Conservation (phyloP, 2,888 invertebrate genomes). For the Cantharis rufa region DNA sequence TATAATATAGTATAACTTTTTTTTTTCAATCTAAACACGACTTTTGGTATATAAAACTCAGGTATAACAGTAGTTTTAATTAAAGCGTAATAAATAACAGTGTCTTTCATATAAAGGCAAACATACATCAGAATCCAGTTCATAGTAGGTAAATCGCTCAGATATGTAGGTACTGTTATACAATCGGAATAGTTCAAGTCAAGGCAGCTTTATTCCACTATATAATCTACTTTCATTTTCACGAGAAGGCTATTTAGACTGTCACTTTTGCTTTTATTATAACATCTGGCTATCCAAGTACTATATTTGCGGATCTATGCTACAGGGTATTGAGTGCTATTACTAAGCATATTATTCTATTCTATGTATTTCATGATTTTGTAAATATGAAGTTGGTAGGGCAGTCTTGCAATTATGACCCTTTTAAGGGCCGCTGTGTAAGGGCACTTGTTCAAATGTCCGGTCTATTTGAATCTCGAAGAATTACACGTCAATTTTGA, state of each 20-base stretch:
- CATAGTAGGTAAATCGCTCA: neutral
- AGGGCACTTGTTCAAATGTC: no score
- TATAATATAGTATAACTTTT: no score
- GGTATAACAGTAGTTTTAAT: neutral
- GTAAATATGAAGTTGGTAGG: no score
- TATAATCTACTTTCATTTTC: constrained; percentile 12
- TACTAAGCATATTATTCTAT: no score
- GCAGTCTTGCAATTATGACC: no score
- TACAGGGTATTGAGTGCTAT: no score
- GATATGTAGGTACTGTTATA: neutral
- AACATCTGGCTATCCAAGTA: neutral
- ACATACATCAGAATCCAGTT: neutral
- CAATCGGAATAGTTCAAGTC: neutral
- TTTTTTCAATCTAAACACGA: neutral
- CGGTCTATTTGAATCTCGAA: no score
- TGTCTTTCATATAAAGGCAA: neutral
- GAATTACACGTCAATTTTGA: no score
- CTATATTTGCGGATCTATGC: neutral
- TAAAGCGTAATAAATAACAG: neutral
- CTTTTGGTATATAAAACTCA: neutral
- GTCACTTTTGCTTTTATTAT: neutral
- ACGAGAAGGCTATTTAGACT: neutral
- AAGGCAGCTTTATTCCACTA: neutral
- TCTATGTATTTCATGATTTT: no score
- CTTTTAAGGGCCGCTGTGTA: no score